Evolutionary conservation across 2,888 invertebrate species (phyloP).

Genomic region (Choristoneura rosaceana): DNA sequence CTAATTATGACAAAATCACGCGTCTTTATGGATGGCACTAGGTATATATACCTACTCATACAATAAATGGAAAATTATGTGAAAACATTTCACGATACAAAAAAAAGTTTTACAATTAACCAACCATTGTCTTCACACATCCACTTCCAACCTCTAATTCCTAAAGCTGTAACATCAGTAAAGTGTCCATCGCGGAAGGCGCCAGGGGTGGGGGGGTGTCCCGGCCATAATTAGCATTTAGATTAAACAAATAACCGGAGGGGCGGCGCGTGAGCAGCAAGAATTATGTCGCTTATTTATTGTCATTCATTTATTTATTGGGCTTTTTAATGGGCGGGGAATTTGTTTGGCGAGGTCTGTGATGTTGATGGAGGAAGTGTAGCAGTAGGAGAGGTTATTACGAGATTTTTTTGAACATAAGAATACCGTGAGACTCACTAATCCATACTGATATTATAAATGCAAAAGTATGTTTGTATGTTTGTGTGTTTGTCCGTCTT

Average conservation of each 20-base stretch:
- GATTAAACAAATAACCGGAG: conserved; percentile 77
- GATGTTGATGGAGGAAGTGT: not conserved
- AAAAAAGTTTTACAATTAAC: too few species aligned
- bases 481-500: too few species aligned
- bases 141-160: not conserved
- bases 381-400: too few species aligned
- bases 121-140: not conserved
- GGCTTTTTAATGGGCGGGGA: conserved; percentile 52
- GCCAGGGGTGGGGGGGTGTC: not conserved
- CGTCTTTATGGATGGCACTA: too few species aligned
- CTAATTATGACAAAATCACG: too few species aligned
- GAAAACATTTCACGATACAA: too few species aligned
- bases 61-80: too few species aligned
- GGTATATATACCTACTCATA: not conserved
- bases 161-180: not conserved
- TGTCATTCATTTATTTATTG: conserved; percentile 63
- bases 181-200: conserved; percentile 6
- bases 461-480: too few species aligned
- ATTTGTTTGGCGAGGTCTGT: conserved; percentile 28
- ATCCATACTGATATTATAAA: too few species aligned
- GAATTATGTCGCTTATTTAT: conserved; percentile 56
- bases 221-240: conserved; percentile 75
- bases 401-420: too few species aligned
- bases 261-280: conserved; percentile 52
- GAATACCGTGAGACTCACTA: too few species aligned